A percentile compares a stretch with the other conserved stretches of the same genome.
Conservation (phyloP, 1,140 invertebrate genomes). For the Drosophila athabasca region DNA sequence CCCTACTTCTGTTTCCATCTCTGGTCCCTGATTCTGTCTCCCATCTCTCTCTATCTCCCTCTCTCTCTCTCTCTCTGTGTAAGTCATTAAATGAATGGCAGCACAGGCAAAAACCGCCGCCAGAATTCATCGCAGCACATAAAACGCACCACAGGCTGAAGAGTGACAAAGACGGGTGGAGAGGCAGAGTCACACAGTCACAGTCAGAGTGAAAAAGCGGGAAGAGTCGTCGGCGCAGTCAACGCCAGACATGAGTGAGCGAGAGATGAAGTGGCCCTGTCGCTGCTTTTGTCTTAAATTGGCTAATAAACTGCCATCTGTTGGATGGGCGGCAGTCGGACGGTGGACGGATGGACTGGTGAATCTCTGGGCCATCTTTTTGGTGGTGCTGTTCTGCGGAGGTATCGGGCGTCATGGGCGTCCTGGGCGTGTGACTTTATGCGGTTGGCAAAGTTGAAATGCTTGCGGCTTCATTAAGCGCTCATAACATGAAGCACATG, state of each 20-base stretch:
- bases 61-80: not conserved
- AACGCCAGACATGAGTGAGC: not conserved
- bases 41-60: no score
- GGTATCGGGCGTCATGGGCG: constrained; percentile 1
- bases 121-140: constrained; percentile 80
- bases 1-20: constrained; percentile 2
- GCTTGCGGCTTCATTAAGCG: constrained; percentile 75
- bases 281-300: constrained; percentile 74
- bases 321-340: constrained; percentile 3
- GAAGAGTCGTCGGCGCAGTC: not conserved
- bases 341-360: no score
- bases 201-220: not conserved
- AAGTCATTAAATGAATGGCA: constrained; percentile 73
- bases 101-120: constrained; percentile 60
- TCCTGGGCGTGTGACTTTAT: constrained; percentile 58
- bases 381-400: not conserved
- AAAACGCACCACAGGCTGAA: constrained; percentile 71
- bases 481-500: constrained; percentile 66
- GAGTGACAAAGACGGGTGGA: not conserved
- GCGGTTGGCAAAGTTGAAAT: constrained; percentile 62
- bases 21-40: not conserved
- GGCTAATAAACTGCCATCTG: constrained; percentile 78
- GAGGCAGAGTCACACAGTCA: not conserved
- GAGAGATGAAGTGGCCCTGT: constrained; percentile 43
- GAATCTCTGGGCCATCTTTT: no score